Conservation (phyloP, 2,797 vertebrate genomes). For the Cuniculus paca region DNA sequence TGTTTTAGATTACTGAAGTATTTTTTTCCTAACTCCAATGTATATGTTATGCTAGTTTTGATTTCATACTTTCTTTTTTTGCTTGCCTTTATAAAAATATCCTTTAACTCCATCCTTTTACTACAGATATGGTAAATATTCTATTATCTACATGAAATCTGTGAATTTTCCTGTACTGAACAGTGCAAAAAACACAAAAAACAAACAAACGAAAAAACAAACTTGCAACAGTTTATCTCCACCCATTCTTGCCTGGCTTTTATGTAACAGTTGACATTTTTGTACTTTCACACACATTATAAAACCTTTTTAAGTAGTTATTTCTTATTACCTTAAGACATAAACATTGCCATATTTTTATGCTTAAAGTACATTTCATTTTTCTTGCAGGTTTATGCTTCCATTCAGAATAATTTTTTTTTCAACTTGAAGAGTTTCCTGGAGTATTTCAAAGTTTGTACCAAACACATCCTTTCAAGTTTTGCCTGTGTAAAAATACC, state of each 20-base stretch:
- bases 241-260: background rate
- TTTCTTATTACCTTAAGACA: background rate
- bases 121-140: background rate
- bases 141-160: background rate
- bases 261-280: background rate
- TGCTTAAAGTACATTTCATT: background rate
- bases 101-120: background rate
- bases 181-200: background rate
- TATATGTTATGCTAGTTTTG: background rate
- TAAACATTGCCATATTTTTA: background rate
- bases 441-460: background rate
- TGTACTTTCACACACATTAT: background rate
- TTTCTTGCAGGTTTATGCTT: background rate
- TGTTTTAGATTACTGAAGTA: background rate
- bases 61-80: background rate
- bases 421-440: background rate
- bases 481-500: background rate
- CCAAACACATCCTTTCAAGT: background rate
- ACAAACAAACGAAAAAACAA: background rate
- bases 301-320: background rate
- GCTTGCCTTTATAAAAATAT: background rate
- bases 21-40: slow-evolving; percentile 2
- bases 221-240: background rate
- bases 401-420: background rate
- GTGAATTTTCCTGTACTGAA: background rate